Evolutionary conservation across 2,888 invertebrate genomes (phyloP).

Genomic region (Cephus spinipes): DNA sequence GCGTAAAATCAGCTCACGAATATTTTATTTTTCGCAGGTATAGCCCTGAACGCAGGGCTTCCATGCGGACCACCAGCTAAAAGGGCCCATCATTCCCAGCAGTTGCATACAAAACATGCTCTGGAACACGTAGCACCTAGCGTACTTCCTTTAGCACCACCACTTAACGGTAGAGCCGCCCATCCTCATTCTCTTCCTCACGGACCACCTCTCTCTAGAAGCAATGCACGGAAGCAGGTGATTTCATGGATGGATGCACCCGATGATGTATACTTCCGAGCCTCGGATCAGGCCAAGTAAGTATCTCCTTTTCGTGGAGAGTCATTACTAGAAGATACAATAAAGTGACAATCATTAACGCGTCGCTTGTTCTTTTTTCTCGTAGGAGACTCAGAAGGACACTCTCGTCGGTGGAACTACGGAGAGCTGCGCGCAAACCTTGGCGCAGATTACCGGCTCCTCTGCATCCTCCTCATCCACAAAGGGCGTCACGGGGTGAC

Average conservation of each 20-base stretch:
- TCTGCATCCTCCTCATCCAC: slow-evolving; percentile 49
- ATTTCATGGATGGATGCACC: slow-evolving; percentile 99
- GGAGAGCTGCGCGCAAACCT: slow-evolving; percentile 88
- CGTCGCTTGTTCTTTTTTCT: slow-evolving; percentile 22
- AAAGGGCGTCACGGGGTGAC: slow-evolving; percentile 60
- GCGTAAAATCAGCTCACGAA: background rate
- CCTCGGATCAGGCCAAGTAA: slow-evolving; percentile 91
- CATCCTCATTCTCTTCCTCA: slow-evolving; percentile 60
- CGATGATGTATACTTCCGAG: slow-evolving; percentile 96
- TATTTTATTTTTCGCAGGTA: slow-evolving; percentile 47
- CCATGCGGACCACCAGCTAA: slow-evolving; percentile 78
- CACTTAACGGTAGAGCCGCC: slow-evolving; percentile 59
- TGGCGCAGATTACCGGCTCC: slow-evolving; percentile 74
- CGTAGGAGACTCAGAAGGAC: slow-evolving; percentile 85
- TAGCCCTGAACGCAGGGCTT: slow-evolving; percentile 58
- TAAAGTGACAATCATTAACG: background rate
- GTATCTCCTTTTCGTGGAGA: slow-evolving; percentile 52
- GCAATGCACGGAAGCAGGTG: slow-evolving; percentile 83
- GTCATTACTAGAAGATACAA: background rate
- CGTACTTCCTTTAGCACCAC: slow-evolving; percentile 56
- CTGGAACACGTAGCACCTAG: slow-evolving; percentile 49
- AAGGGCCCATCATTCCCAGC: slow-evolving; percentile 68
- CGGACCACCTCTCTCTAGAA: slow-evolving; percentile 80
- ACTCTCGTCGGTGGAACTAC: slow-evolving; percentile 81
- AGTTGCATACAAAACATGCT: slow-evolving; percentile 56